Evolutionary conservation across 1,140 invertebrate species (phyloP).

Genomic region (Zaprionus gabonicus): DNA sequence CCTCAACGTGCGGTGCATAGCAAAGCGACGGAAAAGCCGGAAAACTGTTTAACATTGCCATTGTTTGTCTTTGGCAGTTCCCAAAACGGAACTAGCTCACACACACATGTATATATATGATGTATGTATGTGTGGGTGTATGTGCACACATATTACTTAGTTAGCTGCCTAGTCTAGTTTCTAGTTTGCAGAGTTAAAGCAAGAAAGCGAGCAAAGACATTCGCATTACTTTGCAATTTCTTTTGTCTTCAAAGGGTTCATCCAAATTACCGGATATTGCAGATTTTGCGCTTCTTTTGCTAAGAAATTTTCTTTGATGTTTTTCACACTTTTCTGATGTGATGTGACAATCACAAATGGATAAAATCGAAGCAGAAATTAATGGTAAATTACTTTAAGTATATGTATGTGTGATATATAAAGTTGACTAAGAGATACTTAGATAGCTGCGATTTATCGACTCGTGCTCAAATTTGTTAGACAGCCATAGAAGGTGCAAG

Average conservation of each 20-base stretch:
- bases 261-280: conserved; percentile 65
- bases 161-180: conserved; percentile 30
- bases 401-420: background rate
- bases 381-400: background rate
- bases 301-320: conserved; percentile 18
- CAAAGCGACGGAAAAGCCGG: conserved; percentile 45
- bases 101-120: background rate
- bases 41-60: conserved; percentile 53
- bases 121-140: conserved; percentile 2
- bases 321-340: conserved; percentile 23
- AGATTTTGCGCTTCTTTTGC: conserved; percentile 54
- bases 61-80: conserved; percentile 55
- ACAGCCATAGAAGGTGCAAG: background rate
- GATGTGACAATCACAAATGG: background rate
- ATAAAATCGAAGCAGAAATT: background rate
- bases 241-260: conserved; percentile 51
- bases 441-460: background rate
- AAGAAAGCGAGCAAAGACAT: conserved; percentile 39
- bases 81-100: conserved; percentile 42
- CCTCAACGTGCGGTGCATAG: conserved; percentile 46
- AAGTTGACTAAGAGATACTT: background rate
- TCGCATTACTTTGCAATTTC: conserved; percentile 60
- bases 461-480: background rate
- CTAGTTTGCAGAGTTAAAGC: conserved; percentile 24
- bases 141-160: conserved; percentile 30